These are phyloP conservation scores for Limnodromus scolopaceus DNA, from an alignment of 2,797 vertebrate genomes.

Conservation along the genomic window DNA sequence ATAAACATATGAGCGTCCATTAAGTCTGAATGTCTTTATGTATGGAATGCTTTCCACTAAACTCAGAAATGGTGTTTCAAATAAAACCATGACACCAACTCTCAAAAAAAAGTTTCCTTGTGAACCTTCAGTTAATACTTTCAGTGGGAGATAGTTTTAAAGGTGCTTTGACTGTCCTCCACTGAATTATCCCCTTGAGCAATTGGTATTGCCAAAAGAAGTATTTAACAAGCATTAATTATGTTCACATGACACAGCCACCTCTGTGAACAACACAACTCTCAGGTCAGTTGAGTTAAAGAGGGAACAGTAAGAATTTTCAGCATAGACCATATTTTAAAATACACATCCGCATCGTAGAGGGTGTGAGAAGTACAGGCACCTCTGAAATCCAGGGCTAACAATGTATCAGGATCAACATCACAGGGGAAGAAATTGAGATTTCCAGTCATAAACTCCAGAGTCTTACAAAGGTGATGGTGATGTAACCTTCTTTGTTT, in stretches of 20 bases:
- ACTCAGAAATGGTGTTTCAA: not conserved
- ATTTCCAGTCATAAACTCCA: not conserved
- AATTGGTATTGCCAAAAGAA: not conserved
- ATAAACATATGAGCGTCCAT: not conserved
- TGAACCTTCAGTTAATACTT: not conserved
- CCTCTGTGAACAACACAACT: not conserved
- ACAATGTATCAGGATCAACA: not conserved
- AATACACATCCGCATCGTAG: not conserved
- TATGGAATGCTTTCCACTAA: not conserved
- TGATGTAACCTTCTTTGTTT: not conserved
- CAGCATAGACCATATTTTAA: not conserved
- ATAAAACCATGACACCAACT: not conserved
- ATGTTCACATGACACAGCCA: not conserved
- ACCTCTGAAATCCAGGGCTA: not conserved
- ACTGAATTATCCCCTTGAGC: not conserved
- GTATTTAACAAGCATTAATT: not conserved
- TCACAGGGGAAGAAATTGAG: not conserved
- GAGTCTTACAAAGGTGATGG: not conserved
- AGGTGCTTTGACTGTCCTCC: not conserved
- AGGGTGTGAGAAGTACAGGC: not conserved
- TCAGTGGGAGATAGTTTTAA: not conserved
- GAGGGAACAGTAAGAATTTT: not conserved
- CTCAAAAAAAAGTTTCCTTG: not conserved
- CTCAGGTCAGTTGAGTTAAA: not conserved
- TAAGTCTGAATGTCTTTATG: not conserved